Evolutionary conservation across 2,797 vertebrate species (phyloP), one percentile per base, ranked within the genome.

Genomic region (Galaxias olidus): DNA sequence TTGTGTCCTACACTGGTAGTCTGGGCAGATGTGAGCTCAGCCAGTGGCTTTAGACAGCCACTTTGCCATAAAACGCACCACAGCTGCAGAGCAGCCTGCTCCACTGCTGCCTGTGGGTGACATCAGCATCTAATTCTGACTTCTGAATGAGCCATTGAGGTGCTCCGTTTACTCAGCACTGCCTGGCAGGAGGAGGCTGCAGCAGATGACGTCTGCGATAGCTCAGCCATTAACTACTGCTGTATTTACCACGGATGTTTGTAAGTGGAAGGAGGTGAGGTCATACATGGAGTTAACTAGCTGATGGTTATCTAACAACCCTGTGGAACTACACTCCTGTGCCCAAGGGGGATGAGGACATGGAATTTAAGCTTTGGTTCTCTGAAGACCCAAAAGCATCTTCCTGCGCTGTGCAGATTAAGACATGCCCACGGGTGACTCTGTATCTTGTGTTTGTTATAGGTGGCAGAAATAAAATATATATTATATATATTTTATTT

Each of bases 81-180:
- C 30, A 1, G 47, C 75, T 68, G 80, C 77, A 70, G 72, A 57
- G 53, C 66, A 72, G 52, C 59, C 61, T 64, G 59, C 65, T 70
- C 71, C 63, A 4, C 71, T 57, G 72, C 75, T 46, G 71, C 68
- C 13, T 42, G 8, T 43, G 59, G 57, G 54, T 87, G 86, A 87
- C 78, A 72, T 82, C 79, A 86, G 76, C 76, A 46, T 82, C 82
- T 84, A 81, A 79, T 80, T 76, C 74, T 52, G 75, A 72, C 56
- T 70, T 68, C 63, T 75, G 75, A 82, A 65, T 81, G 76, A 84
- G 77, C 70, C 65, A 78, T 60, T 42, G 52, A 74, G 69, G 68
- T 42, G 78, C 75, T 62, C 55, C 79, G 72, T 74, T 18, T 58
- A 49, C 59, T 55, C 66, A 2, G 65, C 60, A 9, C 61, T 10